A percentile compares a stretch with the other conserved stretches of the same genome.
phyloP scores from a whole-genome alignment of 1,140 invertebrate species.

The Euura lappo region DNA sequence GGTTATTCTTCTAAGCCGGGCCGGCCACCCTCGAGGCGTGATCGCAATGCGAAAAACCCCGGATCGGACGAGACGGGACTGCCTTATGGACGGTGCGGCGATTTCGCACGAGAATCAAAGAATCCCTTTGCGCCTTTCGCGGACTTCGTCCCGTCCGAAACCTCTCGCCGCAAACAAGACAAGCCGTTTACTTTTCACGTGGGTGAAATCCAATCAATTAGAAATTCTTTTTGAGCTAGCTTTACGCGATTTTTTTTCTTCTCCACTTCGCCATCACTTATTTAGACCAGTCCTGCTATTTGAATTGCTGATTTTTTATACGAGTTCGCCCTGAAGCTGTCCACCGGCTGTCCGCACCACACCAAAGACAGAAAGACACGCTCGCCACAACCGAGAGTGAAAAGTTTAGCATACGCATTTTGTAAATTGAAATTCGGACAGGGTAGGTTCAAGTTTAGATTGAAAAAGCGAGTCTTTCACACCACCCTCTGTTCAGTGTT shows the following conservation, averaged over 20 bases:
- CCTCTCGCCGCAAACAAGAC: neutral
- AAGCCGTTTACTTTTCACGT: neutral
- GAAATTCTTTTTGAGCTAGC: neutral
- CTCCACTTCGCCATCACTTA: too few species aligned
- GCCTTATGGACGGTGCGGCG: constrained; percentile 38
- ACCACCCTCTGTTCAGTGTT: too few species aligned
- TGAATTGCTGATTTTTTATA: constrained; percentile 58
- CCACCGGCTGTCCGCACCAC: constrained; percentile 32
- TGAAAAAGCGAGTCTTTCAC: constrained; percentile 40
- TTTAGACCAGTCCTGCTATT: constrained; percentile 28
- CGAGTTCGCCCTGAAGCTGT: constrained; percentile 39
- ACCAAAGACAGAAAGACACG: constrained; percentile 33
- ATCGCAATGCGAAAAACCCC: constrained; percentile 54
- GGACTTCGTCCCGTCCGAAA: neutral
- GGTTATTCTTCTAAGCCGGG: neutral
- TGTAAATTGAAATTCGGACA: constrained; percentile 56
- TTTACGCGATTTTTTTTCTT: too few species aligned
- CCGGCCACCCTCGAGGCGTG: constrained; percentile 50
- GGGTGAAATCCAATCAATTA: neutral
- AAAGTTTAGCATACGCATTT: constrained; percentile 59
- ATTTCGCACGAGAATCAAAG: constrained; percentile 19
- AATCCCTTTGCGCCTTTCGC: neutral
- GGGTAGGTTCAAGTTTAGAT: constrained; percentile 53
- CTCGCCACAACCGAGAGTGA: constrained; percentile 38
- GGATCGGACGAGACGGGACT: constrained; percentile 47